phyloP scores from a whole-genome alignment of 2,113 vertebrate species.

The Hyaena hyaena region DNA sequence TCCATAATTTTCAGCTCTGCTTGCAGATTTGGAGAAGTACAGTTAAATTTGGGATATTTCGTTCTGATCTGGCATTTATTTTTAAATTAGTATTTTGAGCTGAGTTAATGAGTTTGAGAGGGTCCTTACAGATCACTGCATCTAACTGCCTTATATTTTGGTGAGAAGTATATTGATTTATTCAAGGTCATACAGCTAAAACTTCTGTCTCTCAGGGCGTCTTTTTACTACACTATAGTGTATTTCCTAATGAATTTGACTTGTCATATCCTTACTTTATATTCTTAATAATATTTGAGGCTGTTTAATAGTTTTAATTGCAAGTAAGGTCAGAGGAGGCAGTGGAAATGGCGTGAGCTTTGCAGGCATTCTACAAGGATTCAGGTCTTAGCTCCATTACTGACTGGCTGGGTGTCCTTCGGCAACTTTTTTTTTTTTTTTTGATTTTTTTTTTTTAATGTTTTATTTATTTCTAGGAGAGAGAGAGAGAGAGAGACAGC shows the following conservation, averaged over 20 bases:
- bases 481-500: no score
- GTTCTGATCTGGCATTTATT: constrained; percentile 11
- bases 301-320: neutral
- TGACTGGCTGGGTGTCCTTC: neutral
- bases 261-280: neutral
- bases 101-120: neutral
- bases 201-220: neutral
- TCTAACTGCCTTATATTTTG: neutral
- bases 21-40: neutral
- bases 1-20: neutral
- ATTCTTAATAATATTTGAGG: constrained; percentile 2
- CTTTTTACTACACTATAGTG: neutral
- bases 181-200: neutral
- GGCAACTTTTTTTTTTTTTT: no score
- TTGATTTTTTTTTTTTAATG: no score
- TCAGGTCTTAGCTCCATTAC: neutral
- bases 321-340: neutral
- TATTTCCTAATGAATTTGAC: constrained; percentile 2
- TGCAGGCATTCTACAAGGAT: neutral
- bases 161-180: neutral
- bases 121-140: neutral
- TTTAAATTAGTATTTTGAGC: neutral
- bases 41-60: neutral
- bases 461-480: no score
- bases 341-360: neutral